A percentile compares a stretch with the other conserved stretches of the same genome.
Conservation (phyloP, 2,888 invertebrate genomes). For the Agrotis puta region DNA sequence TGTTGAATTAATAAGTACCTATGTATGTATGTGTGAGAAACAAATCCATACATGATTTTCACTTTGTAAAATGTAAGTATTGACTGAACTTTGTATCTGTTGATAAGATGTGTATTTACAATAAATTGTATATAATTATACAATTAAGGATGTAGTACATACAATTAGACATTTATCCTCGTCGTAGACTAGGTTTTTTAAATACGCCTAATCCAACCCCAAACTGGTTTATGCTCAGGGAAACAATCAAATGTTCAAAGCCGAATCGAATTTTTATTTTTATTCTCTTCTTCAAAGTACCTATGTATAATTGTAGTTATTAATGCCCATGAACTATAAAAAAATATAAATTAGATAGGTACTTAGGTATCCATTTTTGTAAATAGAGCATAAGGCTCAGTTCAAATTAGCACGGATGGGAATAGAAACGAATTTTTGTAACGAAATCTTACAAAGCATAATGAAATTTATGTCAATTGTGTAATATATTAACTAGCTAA, state of each 20-base stretch:
- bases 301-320: neutral
- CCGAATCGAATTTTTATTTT: neutral
- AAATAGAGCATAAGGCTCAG: neutral
- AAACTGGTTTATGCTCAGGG: constrained; percentile 20
- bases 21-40: constrained; percentile 15
- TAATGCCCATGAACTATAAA: neutral
- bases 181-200: constrained; percentile 59
- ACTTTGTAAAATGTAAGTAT: constrained; percentile 39
- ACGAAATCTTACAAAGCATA: no score
- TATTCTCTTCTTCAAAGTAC: neutral
- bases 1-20: constrained; percentile 17
- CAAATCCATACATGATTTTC: constrained; percentile 24
- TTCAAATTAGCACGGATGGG: no score
- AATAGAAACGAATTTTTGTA: no score
- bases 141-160: constrained; percentile 39
- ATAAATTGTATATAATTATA: constrained; percentile 48
- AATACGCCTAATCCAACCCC: constrained; percentile 23
- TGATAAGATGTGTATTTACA: constrained; percentile 49
- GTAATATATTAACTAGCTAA: no score
- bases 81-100: constrained; percentile 66
- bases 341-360: neutral
- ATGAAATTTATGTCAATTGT: no score
- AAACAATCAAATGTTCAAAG: constrained; percentile 33
- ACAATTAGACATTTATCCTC: constrained; percentile 61
- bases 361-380: neutral